phyloP scores from a whole-genome alignment of 1,140 invertebrate species.

The Globodera ellingtonae region DNA sequence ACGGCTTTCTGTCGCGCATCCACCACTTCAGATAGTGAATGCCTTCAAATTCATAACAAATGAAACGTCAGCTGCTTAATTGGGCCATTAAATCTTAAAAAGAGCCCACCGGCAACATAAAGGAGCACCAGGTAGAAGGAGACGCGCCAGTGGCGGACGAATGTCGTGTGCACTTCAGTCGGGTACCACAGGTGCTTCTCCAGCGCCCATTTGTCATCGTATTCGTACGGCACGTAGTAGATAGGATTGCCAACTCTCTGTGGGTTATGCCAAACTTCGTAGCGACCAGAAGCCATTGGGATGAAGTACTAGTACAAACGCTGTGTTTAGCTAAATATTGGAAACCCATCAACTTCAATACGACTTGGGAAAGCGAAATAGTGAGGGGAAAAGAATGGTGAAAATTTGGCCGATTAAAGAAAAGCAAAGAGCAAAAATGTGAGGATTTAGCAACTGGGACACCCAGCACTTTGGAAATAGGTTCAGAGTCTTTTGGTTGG shows the following conservation, averaged over 20 bases:
- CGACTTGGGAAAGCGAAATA: too few species aligned
- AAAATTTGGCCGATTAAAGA: background rate
- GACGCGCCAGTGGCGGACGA: slow-evolving; percentile 33
- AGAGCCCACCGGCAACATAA: slow-evolving; percentile 18
- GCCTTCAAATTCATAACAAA: background rate
- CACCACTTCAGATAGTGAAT: slow-evolving; percentile 28
- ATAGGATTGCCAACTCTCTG: slow-evolving; percentile 14
- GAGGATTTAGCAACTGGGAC: too few species aligned
- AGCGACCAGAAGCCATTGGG: background rate
- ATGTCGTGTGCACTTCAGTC: slow-evolving; percentile 16
- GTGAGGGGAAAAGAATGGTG: background rate
- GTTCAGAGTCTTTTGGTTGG: too few species aligned
- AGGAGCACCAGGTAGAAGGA: slow-evolving; percentile 32
- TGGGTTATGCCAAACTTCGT: slow-evolving; percentile 9
- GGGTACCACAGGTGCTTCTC: slow-evolving; percentile 35
- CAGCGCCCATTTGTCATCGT: slow-evolving; percentile 20
- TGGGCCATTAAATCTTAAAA: background rate
- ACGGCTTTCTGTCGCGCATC: slow-evolving; percentile 84
- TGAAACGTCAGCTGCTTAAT: background rate
- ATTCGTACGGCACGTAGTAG: slow-evolving; percentile 37
- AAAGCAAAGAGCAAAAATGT: background rate
- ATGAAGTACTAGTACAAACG: background rate
- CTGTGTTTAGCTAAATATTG: too few species aligned
- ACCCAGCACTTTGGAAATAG: too few species aligned
- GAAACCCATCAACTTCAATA: too few species aligned